A percentile compares a stretch with the other conserved stretches of the same genome.
Conservation (phyloP, 2,888 invertebrate species). For the Acanthosepion pharaonis region DNA sequence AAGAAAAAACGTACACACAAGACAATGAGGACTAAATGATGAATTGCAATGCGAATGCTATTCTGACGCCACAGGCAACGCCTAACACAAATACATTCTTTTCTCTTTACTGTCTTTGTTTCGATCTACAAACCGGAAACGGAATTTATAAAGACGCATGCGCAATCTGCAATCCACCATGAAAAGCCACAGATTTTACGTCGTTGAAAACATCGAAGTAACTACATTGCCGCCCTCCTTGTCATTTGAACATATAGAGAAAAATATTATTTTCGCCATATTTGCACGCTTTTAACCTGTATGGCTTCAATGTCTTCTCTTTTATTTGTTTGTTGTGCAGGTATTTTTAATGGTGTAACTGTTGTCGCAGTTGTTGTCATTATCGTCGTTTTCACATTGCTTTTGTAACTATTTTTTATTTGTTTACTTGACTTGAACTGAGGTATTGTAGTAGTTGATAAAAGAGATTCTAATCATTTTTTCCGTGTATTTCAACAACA, state of each 20-base stretch:
- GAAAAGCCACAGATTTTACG: background rate
- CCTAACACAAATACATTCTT: background rate
- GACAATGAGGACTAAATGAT: background rate
- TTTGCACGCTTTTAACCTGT: background rate
- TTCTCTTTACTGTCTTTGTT: background rate
- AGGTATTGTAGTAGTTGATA: background rate
- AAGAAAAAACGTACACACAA: background rate
- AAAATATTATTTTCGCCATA: background rate
- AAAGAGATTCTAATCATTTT: background rate
- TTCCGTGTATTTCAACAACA: background rate
- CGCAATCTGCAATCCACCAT: background rate
- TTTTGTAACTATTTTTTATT: background rate
- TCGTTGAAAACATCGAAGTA: background rate
- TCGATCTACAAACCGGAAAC: background rate
- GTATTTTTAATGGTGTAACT: background rate
- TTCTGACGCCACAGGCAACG: background rate
- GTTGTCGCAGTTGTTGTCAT: background rate
- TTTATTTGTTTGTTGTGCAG: background rate
- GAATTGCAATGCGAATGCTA: background rate
- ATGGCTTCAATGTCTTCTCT: background rate
- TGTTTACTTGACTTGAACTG: background rate
- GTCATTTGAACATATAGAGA: background rate
- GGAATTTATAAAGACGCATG: background rate
- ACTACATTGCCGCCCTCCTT: background rate
- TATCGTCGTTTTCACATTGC: background rate